These are phyloP conservation scores for Plemyria rubiginata DNA, from an alignment of 2,888 invertebrate species.

Conservation along the genomic window DNA sequence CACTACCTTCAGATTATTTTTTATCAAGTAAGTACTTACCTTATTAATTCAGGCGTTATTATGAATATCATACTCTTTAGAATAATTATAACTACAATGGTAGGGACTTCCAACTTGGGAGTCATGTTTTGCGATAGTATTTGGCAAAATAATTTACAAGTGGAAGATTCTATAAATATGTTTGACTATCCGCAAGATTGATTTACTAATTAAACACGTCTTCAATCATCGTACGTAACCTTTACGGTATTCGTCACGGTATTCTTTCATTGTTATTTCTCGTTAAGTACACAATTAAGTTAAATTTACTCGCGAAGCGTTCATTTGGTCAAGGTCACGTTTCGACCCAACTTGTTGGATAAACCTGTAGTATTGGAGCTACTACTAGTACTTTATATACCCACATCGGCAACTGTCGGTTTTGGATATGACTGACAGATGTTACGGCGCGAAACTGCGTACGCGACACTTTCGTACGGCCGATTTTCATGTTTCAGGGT, in stretches of 20 bases:
- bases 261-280: conserved; percentile 24
- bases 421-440: neutral
- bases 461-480: no score
- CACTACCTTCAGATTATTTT: no score
- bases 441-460: neutral
- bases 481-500: no score
- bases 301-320: conserved; percentile 19
- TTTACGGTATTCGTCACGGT: conserved; percentile 24
- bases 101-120: no score
- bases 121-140: no score
- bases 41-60: no score
- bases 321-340: conserved; percentile 36
- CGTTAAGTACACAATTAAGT: conserved; percentile 34
- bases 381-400: neutral
- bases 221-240: conserved; percentile 13
- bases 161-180: neutral
- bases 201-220: conserved; percentile 9
- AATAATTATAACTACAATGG: no score
- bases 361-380: conserved; percentile 9
- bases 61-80: no score
- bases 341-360: conserved; percentile 3
- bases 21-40: no score
- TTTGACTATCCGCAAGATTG: conserved; percentile 1
- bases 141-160: neutral
- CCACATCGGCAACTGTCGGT: neutral